A percentile compares a stretch with the other conserved stretches of the same genome.
phyloP scores from a whole-genome alignment of 2,797 vertebrate species.

The Macroramphosus scolopax region DNA sequence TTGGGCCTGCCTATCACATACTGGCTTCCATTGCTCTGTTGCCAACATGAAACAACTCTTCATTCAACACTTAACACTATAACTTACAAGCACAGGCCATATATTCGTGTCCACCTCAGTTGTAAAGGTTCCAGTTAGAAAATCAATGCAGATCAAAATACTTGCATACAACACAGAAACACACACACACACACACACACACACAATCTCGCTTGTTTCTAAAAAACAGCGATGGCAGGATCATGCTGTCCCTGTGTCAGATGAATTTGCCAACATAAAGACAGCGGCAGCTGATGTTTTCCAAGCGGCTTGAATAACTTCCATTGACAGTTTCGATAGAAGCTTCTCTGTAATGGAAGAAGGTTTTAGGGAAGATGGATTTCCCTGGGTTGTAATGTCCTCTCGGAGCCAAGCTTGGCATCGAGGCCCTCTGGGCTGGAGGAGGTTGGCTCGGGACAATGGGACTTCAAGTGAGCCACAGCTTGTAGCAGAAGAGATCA shows the following conservation, averaged over 20 bases:
- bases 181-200: constrained; percentile 19
- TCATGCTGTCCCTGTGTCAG: constrained; percentile 40
- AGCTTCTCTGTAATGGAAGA: constrained; percentile 59
- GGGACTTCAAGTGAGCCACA: constrained; percentile 41
- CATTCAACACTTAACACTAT: constrained; percentile 38
- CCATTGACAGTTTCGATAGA: constrained; percentile 58
- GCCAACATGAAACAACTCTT: constrained; percentile 49
- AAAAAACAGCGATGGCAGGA: constrained; percentile 37
- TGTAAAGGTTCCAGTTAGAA: constrained; percentile 33
- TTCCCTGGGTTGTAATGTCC: constrained; percentile 51
- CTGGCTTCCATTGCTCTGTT: constrained; percentile 41
- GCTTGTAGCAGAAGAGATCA: constrained; percentile 35
- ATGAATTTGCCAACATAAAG: constrained; percentile 52
- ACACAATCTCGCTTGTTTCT: constrained; percentile 36
- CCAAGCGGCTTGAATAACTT: constrained; percentile 61
- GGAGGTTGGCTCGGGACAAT: constrained; percentile 38
- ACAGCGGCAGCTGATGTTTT: constrained; percentile 52
- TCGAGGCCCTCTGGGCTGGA: constrained; percentile 33
- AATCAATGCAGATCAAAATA: constrained; percentile 35
- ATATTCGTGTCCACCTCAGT: constrained; percentile 31
- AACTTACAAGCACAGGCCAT: constrained; percentile 9
- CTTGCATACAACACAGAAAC: constrained; percentile 23
- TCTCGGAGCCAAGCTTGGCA: constrained; percentile 61
- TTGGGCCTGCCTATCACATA: constrained; percentile 44
- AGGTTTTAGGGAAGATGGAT: constrained; percentile 51